Evolutionary conservation across 2,797 vertebrate genomes (phyloP).

Genomic region (Odontamblyopus rebecca): DNA sequence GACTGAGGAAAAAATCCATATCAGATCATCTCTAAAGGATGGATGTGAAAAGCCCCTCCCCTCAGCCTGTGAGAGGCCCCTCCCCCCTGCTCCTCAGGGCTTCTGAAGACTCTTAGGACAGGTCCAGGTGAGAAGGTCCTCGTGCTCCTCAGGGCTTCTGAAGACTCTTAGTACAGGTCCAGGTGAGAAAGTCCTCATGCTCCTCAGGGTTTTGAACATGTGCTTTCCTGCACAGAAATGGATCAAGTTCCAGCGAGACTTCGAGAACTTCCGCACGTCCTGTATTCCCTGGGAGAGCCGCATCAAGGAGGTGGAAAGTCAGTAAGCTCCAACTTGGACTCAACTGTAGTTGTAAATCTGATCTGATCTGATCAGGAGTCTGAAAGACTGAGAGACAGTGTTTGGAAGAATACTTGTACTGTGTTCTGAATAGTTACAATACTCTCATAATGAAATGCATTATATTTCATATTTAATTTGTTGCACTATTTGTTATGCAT

Average conservation of each 20-base stretch:
- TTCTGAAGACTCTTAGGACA: too few species aligned
- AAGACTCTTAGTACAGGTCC: too few species aligned
- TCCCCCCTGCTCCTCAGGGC: not conserved
- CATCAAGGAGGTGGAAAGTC: slow-evolving; percentile 99
- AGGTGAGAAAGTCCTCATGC: too few species aligned
- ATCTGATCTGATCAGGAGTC: not conserved
- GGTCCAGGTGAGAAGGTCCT: not conserved
- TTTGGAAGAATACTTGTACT: too few species aligned
- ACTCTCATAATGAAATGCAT: too few species aligned
- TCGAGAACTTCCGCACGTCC: slow-evolving; percentile 93
- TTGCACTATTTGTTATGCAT: too few species aligned
- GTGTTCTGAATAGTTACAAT: too few species aligned
- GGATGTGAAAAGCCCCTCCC: too few species aligned
- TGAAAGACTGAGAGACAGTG: not conserved
- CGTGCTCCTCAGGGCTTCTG: not conserved
- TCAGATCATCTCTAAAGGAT: too few species aligned
- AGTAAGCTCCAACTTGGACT: slow-evolving; percentile 57
- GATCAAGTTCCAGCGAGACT: slow-evolving; percentile 98
- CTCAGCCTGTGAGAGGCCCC: too few species aligned
- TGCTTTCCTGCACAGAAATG: slow-evolving; percentile 84
- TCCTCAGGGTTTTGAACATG: not conserved
- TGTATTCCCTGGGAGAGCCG: slow-evolving; percentile 99
- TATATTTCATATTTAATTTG: too few species aligned
- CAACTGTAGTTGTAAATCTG: not conserved
- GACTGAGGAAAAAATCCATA: too few species aligned